These are phyloP conservation scores for Luidia sarsii DNA, from an alignment of 53 echinoderm and acorn worm genomes.

Conservation along the genomic window DNA sequence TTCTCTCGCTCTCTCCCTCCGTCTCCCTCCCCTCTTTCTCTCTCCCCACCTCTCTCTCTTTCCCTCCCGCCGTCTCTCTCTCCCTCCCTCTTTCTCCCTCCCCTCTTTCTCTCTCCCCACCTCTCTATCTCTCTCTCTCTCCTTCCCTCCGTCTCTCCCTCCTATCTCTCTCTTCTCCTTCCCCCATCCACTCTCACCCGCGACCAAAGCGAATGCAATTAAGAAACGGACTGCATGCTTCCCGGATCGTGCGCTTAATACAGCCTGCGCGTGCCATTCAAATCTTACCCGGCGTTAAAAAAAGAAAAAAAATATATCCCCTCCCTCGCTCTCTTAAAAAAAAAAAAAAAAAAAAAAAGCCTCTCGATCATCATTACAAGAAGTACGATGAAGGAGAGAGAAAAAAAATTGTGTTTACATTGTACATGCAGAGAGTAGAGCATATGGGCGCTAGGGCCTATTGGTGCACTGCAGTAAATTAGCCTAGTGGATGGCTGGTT, in stretches of 20 bases:
- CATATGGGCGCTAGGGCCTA: background rate
- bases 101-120: background rate
- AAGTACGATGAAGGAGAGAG: constrained; percentile 1
- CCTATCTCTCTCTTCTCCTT: too few species aligned
- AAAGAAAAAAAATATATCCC: too few species aligned
- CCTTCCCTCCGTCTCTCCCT: too few species aligned
- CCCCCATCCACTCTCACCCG: too few species aligned
- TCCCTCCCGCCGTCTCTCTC: too few species aligned
- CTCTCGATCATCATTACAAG: background rate
- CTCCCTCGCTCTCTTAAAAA: background rate
- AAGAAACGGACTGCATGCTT: constrained; percentile 18
- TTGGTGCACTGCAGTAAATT: background rate
- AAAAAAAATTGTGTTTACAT: constrained; percentile 27
- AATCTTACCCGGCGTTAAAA: too few species aligned
- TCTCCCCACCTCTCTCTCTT: too few species aligned
- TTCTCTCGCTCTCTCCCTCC: too few species aligned
- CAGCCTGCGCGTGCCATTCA: constrained; percentile 5
- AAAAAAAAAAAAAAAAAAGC: constrained; percentile 16
- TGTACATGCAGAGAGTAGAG: too few species aligned
- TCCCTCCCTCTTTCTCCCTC: background rate
- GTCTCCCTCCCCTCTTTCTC: too few species aligned
- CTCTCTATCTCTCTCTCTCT: too few species aligned
- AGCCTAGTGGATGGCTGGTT: too few species aligned
- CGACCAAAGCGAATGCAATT: constrained; percentile 38
- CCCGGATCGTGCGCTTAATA: constrained; percentile 41